These are phyloP conservation scores for Gopherus evgoodei DNA, from an alignment of 2,113 vertebrate genomes.

Conservation along the genomic window DNA sequence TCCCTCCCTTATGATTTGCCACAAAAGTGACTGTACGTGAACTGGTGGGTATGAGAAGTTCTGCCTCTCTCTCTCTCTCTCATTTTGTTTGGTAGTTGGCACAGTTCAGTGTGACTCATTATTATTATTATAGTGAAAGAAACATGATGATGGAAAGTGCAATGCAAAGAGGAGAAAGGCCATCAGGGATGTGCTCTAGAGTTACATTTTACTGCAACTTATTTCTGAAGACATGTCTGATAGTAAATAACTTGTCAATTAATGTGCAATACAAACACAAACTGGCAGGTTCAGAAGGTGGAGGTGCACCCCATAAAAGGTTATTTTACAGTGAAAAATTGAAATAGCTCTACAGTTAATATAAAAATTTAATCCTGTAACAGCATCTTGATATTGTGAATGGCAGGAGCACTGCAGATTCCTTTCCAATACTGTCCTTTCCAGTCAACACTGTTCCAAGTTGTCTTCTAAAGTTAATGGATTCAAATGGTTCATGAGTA, in stretches of 20 bases:
- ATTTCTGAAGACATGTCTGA: neutral
- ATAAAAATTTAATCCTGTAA: neutral
- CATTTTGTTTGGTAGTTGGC: rapidly evolving
- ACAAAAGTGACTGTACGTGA: neutral
- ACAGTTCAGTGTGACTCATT: neutral
- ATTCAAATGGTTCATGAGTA: neutral
- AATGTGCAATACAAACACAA: neutral
- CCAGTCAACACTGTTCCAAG: neutral
- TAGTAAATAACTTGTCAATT: rapidly evolving
- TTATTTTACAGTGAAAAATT: neutral
- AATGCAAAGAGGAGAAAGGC: rapidly evolving
- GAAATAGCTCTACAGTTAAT: neutral
- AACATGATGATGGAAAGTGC: rapidly evolving
- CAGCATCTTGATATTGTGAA: neutral
- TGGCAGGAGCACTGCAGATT: rapidly evolving
- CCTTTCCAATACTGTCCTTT: rapidly evolving
- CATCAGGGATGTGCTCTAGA: neutral
- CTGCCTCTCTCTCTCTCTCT: neutral
- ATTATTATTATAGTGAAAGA: rapidly evolving
- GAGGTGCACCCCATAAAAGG: neutral
- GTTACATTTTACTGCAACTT: neutral
- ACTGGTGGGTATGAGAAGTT: neutral
- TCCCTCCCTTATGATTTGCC: neutral
- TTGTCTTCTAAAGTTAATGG: neutral
- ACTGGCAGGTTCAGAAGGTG: neutral